Conservation (phyloP, 1,140 invertebrate genomes). For the Apis laboriosa region DNA sequence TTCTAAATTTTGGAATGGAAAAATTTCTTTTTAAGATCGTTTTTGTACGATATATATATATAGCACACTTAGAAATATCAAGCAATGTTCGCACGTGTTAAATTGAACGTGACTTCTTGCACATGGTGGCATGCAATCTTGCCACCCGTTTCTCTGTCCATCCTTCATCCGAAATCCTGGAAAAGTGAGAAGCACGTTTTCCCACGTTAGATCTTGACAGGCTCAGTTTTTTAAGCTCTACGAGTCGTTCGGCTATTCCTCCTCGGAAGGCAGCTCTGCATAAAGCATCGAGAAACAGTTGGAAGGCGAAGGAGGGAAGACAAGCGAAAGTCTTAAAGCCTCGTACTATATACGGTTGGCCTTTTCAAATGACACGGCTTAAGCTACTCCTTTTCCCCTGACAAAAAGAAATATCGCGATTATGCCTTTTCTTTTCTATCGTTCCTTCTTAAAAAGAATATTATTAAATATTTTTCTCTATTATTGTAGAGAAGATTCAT, state of each 20-base stretch:
- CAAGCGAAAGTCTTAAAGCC: conserved; percentile 29
- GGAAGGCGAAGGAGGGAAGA: conserved; percentile 9
- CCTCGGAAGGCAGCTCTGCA: conserved; percentile 25
- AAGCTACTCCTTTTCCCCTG: conserved; percentile 18
- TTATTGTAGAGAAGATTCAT: not conserved
- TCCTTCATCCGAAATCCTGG: conserved; percentile 13
- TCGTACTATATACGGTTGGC: conserved; percentile 6
- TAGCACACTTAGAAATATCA: not conserved
- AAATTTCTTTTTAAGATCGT: too few species aligned
- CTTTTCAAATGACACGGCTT: conserved; percentile 40
- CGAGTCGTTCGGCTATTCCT: conserved; percentile 4
- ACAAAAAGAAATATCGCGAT: conserved; percentile 42
- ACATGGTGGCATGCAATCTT: not conserved
- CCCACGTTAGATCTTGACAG: conserved; percentile 9
- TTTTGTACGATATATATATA: too few species aligned
- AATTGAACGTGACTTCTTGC: not conserved
- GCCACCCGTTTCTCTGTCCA: not conserved
- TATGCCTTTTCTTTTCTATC: not conserved
- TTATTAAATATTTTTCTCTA: too few species aligned
- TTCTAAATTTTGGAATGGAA: too few species aligned
- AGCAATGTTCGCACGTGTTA: not conserved
- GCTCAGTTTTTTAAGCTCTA: conserved; percentile 17
- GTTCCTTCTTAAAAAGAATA: too few species aligned
- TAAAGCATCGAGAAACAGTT: conserved; percentile 29
- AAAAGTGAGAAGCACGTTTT: conserved; percentile 1